Percentiles rank a stretch among this genome's conserved stretches.
Evolutionary conservation across 1,140 invertebrate genomes (phyloP).

Genomic region (Drosophila novamexicana): DNA sequence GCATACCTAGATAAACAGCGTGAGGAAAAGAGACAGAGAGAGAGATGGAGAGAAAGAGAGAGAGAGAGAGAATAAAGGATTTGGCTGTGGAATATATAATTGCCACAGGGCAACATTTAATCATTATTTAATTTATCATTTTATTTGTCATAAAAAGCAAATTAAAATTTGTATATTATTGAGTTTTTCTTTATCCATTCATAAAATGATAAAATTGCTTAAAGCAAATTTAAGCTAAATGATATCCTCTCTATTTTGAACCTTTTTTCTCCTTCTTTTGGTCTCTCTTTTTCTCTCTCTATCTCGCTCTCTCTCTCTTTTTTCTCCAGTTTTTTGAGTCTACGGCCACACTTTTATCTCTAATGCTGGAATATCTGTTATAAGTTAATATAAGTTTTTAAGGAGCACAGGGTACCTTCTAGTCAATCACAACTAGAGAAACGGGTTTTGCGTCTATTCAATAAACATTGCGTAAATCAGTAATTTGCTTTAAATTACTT

Average conservation of each 20-base stretch:
- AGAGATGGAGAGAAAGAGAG: conserved; percentile 19
- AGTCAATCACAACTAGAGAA: neutral
- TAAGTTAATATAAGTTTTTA: no score
- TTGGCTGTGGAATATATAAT: neutral
- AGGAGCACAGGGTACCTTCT: neutral
- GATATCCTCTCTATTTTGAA: no score
- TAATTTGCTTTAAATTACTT: no score
- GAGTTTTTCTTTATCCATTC: neutral
- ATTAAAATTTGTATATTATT: neutral
- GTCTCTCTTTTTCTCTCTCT: no score
- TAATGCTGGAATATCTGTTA: no score
- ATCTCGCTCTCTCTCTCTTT: neutral
- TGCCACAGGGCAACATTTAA: neutral
- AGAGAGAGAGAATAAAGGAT: conserved; percentile 3
- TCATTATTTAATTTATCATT: conserved; percentile 29
- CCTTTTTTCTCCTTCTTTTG: no score
- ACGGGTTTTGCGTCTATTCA: no score
- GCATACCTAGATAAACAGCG: conserved; percentile 25
- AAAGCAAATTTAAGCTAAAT: no score
- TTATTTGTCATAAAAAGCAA: conserved; percentile 3
- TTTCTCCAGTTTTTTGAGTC: neutral
- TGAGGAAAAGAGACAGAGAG: conserved; percentile 33
- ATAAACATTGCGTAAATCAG: no score
- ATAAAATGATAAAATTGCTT: neutral
- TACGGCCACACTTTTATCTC: no score